Conservation (phyloP, 2,113 vertebrate species). For the Sisor rabdophorus region DNA sequence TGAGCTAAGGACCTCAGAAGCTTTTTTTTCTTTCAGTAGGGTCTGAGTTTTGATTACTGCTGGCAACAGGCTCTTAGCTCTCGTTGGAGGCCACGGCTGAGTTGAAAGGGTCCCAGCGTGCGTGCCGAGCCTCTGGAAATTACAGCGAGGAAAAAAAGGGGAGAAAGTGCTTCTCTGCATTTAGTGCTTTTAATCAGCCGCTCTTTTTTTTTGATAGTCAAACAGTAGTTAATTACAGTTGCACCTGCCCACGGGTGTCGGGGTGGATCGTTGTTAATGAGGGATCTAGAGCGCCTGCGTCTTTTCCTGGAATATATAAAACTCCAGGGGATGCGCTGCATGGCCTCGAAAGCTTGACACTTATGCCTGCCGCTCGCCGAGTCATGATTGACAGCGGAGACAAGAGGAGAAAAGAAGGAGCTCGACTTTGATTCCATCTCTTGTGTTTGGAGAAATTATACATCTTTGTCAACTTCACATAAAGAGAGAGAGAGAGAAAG, state of each 20-base stretch:
- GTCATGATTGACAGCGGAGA: constrained; percentile 61
- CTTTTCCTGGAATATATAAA: constrained; percentile 60
- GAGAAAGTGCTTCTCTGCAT: constrained; percentile 85
- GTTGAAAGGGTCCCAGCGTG: constrained; percentile 98
- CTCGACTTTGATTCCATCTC: constrained; percentile 58
- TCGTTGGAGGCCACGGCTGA: constrained; percentile 84
- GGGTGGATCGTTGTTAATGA: constrained; percentile 86
- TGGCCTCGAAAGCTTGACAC: constrained; percentile 55
- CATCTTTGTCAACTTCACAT: constrained; percentile 45
- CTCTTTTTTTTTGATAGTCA: constrained; percentile 94
- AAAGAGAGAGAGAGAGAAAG: constrained; percentile 14
- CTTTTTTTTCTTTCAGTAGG: constrained; percentile 82
- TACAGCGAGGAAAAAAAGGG: constrained; percentile 68
- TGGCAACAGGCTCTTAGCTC: constrained; percentile 97
- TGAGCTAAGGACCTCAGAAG: constrained; percentile 88
- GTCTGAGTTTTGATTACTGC: constrained; percentile 98
- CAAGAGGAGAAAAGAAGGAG: constrained; percentile 48
- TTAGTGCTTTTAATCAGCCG: constrained; percentile 98
- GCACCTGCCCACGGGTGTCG: constrained; percentile 94
- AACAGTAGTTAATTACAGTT: constrained; percentile 99
- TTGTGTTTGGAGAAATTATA: constrained; percentile 62
- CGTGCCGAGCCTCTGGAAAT: constrained; percentile 97
- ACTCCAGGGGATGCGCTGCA: constrained; percentile 61
- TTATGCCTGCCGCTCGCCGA: constrained; percentile 63
- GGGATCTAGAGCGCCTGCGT: constrained; percentile 80